phyloP scores from a whole-genome alignment of 2,888 invertebrate genomes.

The Cerceris ruficornis region DNA sequence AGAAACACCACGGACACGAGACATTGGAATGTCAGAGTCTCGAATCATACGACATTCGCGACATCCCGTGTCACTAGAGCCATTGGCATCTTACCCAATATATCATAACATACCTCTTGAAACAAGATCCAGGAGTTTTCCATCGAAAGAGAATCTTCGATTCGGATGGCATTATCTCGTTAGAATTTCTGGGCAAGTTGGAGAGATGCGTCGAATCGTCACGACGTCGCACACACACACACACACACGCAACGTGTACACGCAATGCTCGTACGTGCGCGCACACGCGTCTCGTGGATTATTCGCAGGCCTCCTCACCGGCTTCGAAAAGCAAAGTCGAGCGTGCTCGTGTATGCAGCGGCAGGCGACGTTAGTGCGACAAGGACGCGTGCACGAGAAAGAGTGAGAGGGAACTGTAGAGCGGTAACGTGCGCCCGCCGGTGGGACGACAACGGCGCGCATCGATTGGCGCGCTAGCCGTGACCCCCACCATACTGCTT shows the following conservation, averaged over 20 bases:
- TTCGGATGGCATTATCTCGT: conserved; percentile 33
- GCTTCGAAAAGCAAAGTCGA: conserved; percentile 68
- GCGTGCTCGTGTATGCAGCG: conserved; percentile 53
- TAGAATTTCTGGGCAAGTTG: conserved; percentile 17
- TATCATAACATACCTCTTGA: too few relatives aligned
- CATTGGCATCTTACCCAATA: too few relatives aligned
- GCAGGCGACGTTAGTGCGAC: conserved; percentile 3
- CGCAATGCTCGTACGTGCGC: conserved; percentile 13
- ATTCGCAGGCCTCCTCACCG: conserved; percentile 56
- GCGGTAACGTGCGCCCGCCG: conserved; percentile 60
- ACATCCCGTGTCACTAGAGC: too few relatives aligned
- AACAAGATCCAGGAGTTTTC: background rate
- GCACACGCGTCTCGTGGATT: conserved; percentile 51
- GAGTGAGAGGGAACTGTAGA: conserved; percentile 43
- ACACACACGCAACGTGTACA: background rate
- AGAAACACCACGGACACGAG: too few relatives aligned
- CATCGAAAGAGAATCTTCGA: conserved; percentile 12
- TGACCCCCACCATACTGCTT: conserved; percentile 81
- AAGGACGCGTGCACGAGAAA: conserved; percentile 9
- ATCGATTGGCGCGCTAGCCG: conserved; percentile 81
- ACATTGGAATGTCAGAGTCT: too few relatives aligned
- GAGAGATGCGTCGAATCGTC: conserved; percentile 9
- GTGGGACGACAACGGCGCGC: conserved; percentile 74
- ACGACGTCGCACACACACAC: background rate
- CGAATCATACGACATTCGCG: too few relatives aligned